phyloP scores from a whole-genome alignment of 30 jellyfish, hydroid and myxozoan species.

The Aurelia sp. region DNA sequence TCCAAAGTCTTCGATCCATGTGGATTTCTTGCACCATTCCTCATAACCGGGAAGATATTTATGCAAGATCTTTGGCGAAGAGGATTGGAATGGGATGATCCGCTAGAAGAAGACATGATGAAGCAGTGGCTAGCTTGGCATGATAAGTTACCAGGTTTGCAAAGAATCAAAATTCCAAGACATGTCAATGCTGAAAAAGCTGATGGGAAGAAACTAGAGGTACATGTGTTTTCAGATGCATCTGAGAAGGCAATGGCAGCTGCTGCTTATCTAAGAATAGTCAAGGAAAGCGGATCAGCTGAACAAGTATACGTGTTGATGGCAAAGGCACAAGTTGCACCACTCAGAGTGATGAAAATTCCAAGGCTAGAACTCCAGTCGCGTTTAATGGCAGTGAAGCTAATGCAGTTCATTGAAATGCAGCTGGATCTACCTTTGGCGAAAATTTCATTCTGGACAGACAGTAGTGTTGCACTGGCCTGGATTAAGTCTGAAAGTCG shows the following conservation, averaged over 20 bases:
- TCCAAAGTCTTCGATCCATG: slow-evolving; percentile 63
- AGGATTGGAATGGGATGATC: slow-evolving; percentile 62
- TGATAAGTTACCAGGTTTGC: slow-evolving; percentile 30
- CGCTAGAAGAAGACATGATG: slow-evolving; percentile 26
- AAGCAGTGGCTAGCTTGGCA: slow-evolving; percentile 39
- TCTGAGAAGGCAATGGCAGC: slow-evolving; percentile 66
- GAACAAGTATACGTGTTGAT: slow-evolving; percentile 10
- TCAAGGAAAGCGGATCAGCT: slow-evolving; percentile 29
- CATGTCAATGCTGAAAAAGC: slow-evolving; percentile 23
- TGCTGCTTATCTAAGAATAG: slow-evolving; percentile 33
- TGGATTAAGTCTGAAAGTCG: slow-evolving; percentile 1
- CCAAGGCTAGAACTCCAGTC: slow-evolving; percentile 65
- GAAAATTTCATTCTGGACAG: slow-evolving; percentile 57
- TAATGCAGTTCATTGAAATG: slow-evolving; percentile 24
- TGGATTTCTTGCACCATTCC: slow-evolving; percentile 57
- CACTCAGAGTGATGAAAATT: slow-evolving; percentile 8
- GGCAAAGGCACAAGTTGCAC: slow-evolving; percentile 32
- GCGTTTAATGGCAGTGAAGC: slow-evolving; percentile 38
- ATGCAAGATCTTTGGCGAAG: slow-evolving; percentile 48
- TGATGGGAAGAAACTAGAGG: slow-evolving; percentile 28
- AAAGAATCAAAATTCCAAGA: slow-evolving; percentile 32
- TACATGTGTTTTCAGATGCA: slow-evolving; percentile 61
- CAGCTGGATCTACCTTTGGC: slow-evolving; percentile 3
- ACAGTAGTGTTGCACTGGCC: slow-evolving; percentile 27
- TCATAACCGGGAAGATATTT: slow-evolving; percentile 15